Conservation (phyloP, 2,797 vertebrate species). For the Gobio occitaniae region DNA sequence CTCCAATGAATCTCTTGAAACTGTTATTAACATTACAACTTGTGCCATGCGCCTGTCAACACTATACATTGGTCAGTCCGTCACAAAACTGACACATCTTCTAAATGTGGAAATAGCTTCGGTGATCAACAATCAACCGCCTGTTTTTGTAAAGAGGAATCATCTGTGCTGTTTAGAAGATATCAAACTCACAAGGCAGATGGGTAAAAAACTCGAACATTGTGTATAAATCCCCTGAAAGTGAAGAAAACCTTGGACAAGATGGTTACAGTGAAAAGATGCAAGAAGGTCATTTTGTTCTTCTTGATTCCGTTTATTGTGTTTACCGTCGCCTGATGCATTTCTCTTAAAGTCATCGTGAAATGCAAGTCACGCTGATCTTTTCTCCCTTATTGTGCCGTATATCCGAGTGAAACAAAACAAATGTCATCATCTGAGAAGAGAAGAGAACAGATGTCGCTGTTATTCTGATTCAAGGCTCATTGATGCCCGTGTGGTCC, state of each 20-base stretch:
- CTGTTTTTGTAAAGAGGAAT: conserved; percentile 79
- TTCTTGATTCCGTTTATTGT: conserved; percentile 56
- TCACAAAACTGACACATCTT: conserved; percentile 57
- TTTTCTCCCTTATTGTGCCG: not conserved
- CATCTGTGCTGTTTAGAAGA: conserved; percentile 77
- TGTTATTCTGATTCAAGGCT: too few species aligned
- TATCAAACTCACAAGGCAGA: conserved; percentile 79
- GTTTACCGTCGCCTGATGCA: not conserved
- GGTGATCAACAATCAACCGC: conserved; percentile 52
- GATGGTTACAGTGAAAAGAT: conserved; percentile 67
- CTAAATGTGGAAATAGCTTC: conserved; percentile 41
- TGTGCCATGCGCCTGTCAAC: conserved; percentile 68
- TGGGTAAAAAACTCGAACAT: conserved; percentile 72
- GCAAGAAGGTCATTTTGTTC: conserved; percentile 59
- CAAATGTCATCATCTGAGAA: not conserved
- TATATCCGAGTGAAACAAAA: not conserved
- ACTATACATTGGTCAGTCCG: conserved; percentile 15
- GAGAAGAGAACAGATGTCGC: too few species aligned
- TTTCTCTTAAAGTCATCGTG: not conserved
- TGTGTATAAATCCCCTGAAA: conserved; percentile 64
- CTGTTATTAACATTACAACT: conserved; percentile 54
- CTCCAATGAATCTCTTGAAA: conserved; percentile 48
- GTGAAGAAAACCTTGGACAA: conserved; percentile 67
- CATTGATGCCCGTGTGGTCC: too few species aligned
- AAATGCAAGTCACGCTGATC: not conserved